Conservation (phyloP, 2,888 invertebrate species). For the Chironomus tentans region DNA sequence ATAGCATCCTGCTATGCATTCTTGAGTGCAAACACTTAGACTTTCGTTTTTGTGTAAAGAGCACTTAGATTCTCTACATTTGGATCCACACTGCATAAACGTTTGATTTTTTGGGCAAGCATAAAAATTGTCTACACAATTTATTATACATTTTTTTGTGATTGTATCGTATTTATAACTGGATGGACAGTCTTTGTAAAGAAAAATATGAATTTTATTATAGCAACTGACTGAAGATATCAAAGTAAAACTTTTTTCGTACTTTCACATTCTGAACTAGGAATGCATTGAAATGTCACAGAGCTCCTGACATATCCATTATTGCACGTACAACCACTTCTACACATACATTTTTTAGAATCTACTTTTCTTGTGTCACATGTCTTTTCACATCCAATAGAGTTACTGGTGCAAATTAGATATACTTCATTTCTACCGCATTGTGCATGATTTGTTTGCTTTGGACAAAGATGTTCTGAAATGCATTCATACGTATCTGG, state of each 20-base stretch:
- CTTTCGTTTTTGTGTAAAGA: neutral
- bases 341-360: neutral
- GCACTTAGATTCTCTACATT: neutral
- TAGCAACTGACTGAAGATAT: neutral
- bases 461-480: neutral
- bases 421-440: neutral
- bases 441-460: neutral
- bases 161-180: neutral
- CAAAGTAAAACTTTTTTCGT: neutral
- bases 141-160: neutral
- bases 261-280: neutral
- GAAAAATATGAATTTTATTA: neutral
- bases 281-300: neutral
- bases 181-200: neutral
- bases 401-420: neutral
- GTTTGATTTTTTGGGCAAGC: neutral
- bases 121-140: neutral
- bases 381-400: neutral
- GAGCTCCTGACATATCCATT: neutral
- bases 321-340: neutral
- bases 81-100: neutral
- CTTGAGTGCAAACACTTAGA: neutral
- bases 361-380: neutral
- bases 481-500: constrained; percentile 4
- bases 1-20: neutral